Percentiles rank a stretch among this genome's conserved stretches.
phyloP scores from a whole-genome alignment of 2,888 invertebrate species.

The Meteorus colon region DNA sequence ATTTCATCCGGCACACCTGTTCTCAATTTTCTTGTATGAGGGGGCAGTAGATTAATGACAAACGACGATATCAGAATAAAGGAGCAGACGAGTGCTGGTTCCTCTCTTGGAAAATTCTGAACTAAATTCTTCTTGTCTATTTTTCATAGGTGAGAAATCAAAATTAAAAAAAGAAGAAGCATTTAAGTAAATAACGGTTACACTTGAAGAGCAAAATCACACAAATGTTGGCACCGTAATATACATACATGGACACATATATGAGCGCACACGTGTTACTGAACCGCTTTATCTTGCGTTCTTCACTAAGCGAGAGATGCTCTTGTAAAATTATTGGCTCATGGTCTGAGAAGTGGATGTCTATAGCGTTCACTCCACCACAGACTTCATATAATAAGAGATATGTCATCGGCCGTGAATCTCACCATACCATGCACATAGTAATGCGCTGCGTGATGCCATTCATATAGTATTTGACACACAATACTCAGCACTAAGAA shows the following conservation, averaged over 20 bases:
- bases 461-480: constrained; percentile 60
- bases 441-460: constrained; percentile 54
- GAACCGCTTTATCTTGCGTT: constrained; percentile 10
- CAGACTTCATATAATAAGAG: constrained; percentile 11
- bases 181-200: too few species aligned
- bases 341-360: constrained; percentile 7
- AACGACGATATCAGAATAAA: background rate
- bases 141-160: too few species aligned
- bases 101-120: too few species aligned
- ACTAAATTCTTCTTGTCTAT: too few species aligned
- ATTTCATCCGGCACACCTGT: too few species aligned
- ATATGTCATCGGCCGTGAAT: constrained; percentile 63
- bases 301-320: constrained; percentile 5
- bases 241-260: background rate
- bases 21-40: too few species aligned
- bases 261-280: constrained; percentile 29
- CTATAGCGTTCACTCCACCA: constrained; percentile 15
- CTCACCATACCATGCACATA: constrained; percentile 48
- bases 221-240: background rate
- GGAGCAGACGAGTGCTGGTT: too few species aligned
- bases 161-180: too few species aligned
- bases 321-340: constrained; percentile 52
- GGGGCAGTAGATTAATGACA: background rate
- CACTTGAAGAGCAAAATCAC: too few species aligned
- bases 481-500: constrained; percentile 61